Base-by-base conservation (phyloP, 1,140 invertebrate species). In the Rhizoglyphus robini region DNA sequence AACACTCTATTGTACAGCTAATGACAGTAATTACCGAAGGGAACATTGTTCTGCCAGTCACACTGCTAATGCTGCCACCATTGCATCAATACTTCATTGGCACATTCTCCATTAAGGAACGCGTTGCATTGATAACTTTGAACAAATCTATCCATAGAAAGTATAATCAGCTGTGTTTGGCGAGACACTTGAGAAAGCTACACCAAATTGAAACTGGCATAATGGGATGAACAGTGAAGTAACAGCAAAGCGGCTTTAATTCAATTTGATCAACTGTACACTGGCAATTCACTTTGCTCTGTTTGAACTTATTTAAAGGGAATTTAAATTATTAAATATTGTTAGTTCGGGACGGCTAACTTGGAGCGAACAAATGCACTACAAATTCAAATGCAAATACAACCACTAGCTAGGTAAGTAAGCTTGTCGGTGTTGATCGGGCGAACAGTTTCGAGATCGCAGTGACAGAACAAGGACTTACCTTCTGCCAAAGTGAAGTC, bases 1-100 rank as follows among this genome's bases (percentile, higher is more conserved):
- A n/a, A n/a, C n/a, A n/a, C 23, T 20, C 51, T 15, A 32, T 25
- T 54, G 51, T 25, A 32, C 51, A 54, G 51, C 20, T 54, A 54
- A 54, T 54, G 51, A 54, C 51, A 54, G 51, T 54, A 54, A 54
- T 54, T 54, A 54, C 51, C 51, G 23, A 54, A 20, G 20, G 51
- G 36, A 11, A 41, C 36, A 41, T 11, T 41, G 36, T 41, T 41
- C 36, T 8, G n/a, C n/a, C n/a, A n/a, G n/a, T n/a, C n/a, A 23
- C 41, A 46, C 15, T 54, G 31, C 51, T 54, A 27, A 54, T 54
- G 31, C 20, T 54, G 8, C 15, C 41, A 46, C 41, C 41, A 46
- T n/a, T n/a, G n/a, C n/a, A n/a, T n/a, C n/a, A n/a, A n/a, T n/a
- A n/a, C n/a, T n/a, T n/a, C n/a, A 15, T 32, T 8, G 8, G 23